These are phyloP conservation scores for Arizona elegans DNA, from an alignment of 2,113 vertebrate species.

Conservation along the genomic window DNA sequence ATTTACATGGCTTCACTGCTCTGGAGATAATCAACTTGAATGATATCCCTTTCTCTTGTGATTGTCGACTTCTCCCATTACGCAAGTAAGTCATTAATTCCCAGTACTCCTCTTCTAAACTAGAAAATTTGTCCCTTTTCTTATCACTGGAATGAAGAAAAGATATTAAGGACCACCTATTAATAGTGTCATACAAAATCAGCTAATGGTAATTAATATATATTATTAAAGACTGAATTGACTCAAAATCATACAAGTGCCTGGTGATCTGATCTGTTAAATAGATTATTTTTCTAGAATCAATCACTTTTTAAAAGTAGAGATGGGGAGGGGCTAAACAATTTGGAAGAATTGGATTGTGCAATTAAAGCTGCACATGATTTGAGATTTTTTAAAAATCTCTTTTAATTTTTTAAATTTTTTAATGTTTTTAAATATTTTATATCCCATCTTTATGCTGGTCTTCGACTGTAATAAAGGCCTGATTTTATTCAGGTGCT, in stretches of 20 bases:
- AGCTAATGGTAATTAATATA: not conserved
- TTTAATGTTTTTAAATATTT: too few relatives aligned
- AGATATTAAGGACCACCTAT: not conserved
- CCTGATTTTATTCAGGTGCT: not conserved
- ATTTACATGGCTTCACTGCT: slow-evolving; percentile 70
- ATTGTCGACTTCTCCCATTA: slow-evolving; percentile 85
- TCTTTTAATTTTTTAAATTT: too few relatives aligned
- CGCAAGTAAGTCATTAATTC: slow-evolving; percentile 71
- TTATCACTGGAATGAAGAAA: not conserved
- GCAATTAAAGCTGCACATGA: not conserved
- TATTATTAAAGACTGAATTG: not conserved
- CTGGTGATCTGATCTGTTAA: not conserved
- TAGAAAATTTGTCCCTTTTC: not conserved
- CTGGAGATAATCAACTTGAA: slow-evolving; percentile 88
- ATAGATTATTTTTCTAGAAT: not conserved
- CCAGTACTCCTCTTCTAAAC: not conserved
- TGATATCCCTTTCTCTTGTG: slow-evolving; percentile 84
- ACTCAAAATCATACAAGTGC: not conserved
- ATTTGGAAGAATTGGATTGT: not conserved
- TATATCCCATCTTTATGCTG: too few relatives aligned
- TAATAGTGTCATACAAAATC: not conserved
- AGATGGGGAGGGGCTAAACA: not conserved
- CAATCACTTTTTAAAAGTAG: not conserved
- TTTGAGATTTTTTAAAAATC: not conserved
- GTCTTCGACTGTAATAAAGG: not conserved